Evolutionary conservation across 2,113 vertebrate genomes (phyloP), one percentile per base, ranked within the genome.

Genomic region (Fulica atra): DNA sequence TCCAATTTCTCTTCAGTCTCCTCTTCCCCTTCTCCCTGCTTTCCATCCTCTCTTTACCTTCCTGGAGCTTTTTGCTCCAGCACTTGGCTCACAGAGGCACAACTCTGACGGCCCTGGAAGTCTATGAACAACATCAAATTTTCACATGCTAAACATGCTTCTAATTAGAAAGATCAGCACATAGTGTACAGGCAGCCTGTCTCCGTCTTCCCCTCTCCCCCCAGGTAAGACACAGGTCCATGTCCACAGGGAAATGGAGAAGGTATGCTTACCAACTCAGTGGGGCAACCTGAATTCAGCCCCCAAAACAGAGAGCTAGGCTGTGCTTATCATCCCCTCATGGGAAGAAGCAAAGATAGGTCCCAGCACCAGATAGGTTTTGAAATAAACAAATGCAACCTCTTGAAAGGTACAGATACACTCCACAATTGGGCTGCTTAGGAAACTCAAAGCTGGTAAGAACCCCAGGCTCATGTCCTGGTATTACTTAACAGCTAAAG

Each of bases 61-160:
- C 48, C 44, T 13, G 4, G 18, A 89, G 1, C 29, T 79, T 89
- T 87, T 72, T 69, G 42, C 71, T 84, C 26, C 70, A 92, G 65
- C 14, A 51, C 80, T 94, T 83, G 86, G 90, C 86, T 94, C 35
- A 24, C 70, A 91, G 16, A 86, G 29, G 69, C 80, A 56, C 29
- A 78, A 77, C 68, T 89, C 88, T 63, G 53, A 80, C 44, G 59
- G 88, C 65, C 65, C 59, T 79, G 88, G 46, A 53, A 92, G 73
- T 88, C 90, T 86, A 95, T 91, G 71, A 92, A 90, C 89, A 92
- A 54, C 80, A 95, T 60, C 71, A 86, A 86, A 88, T 35, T 36
- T 93, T 81, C 61, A 46, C 65, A 61, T 7, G 12, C 48, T 80
- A 2, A 11, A 74, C 66, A 7, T 81, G 83, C 83, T 59, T 81